Base-by-base conservation (phyloP, 1,140 invertebrate species). In the Heliconius hewitsoni region DNA sequence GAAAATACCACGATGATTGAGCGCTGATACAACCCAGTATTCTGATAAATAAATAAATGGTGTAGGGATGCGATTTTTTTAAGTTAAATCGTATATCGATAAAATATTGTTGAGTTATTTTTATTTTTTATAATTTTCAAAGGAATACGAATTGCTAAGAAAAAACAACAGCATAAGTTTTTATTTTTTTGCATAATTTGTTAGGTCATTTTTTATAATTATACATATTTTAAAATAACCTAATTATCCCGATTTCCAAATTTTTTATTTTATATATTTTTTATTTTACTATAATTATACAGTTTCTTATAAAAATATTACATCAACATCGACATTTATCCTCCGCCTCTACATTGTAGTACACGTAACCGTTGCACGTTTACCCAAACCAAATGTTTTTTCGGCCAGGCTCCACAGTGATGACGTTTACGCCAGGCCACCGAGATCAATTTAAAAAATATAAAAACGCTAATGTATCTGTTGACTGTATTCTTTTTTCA, bases 1-100 rank as follows among this genome's bases (percentile, higher is more conserved):
- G 88, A 89, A 90, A 92, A 93, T 91, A 91, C 83, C 73, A 77
- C 84, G 90, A 91, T 92, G 92, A 93, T 92, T 90, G 92, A 93
- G 81, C 78, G 85, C 87, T 90, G 92, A 93, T 90, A 92, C 90
- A 90, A 91, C 85, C 91, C 90, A 93, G 90, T 89, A 90, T 90
- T 91, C 91, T 88, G 85, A 90, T 92, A 91, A 92, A 92, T 90
- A 93, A 93, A 93, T 90, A 92, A 81, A 88, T 66, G 77, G 9
- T 74, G 18, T 85, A 89, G 88, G 73, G 89, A 9, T 86, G 85
- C 46, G 73, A 37, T 70, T 16, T 27, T 23, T 70, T 76, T 79
- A 23, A 83, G 71, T 73, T 74, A 79, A 71, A 50, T 78, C 77
- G 74, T 75, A 46, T 72, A 80, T 80, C 52, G 57, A 81, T 79